A percentile compares a stretch with the other conserved stretches of the same genome.
Evolutionary conservation across 2,797 vertebrate species (phyloP).

Genomic region (Melanotaenia boesemani): DNA sequence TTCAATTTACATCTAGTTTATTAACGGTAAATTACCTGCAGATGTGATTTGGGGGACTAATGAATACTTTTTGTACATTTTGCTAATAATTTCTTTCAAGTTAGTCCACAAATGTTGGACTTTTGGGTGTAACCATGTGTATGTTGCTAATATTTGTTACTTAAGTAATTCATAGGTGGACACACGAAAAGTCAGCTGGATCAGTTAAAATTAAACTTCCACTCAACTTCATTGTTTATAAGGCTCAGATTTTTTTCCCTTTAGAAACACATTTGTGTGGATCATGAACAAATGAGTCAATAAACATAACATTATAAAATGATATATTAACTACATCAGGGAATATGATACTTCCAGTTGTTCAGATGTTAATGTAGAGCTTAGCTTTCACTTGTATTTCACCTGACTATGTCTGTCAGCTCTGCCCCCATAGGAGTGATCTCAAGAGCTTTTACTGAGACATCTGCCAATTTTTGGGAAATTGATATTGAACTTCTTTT

Average conservation of each 20-base stretch:
- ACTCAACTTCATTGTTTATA: not conserved
- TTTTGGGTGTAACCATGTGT: too few species aligned
- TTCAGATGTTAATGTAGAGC: not conserved
- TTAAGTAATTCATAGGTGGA: too few species aligned
- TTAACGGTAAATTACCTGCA: too few species aligned
- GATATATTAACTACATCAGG: not conserved
- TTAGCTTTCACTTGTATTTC: not conserved
- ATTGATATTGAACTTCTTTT: not conserved
- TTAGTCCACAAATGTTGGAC: too few species aligned
- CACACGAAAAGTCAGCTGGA: too few species aligned
- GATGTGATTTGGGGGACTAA: too few species aligned
- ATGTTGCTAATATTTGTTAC: too few species aligned
- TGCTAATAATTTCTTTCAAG: too few species aligned
- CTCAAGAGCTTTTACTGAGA: conserved; percentile 1
- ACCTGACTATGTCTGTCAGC: not conserved
- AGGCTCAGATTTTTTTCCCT: not conserved
- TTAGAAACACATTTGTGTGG: not conserved
- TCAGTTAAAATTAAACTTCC: not conserved
- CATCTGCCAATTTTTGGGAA: not conserved
- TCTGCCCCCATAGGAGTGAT: not conserved
- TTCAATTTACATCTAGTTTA: too few species aligned
- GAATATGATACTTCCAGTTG: not conserved
- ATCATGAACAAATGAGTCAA: not conserved
- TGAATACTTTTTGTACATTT: too few species aligned
- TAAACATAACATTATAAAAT: not conserved